phyloP scores from a whole-genome alignment of 2,797 vertebrate genomes.

The Chaenodraco wilsoni region DNA sequence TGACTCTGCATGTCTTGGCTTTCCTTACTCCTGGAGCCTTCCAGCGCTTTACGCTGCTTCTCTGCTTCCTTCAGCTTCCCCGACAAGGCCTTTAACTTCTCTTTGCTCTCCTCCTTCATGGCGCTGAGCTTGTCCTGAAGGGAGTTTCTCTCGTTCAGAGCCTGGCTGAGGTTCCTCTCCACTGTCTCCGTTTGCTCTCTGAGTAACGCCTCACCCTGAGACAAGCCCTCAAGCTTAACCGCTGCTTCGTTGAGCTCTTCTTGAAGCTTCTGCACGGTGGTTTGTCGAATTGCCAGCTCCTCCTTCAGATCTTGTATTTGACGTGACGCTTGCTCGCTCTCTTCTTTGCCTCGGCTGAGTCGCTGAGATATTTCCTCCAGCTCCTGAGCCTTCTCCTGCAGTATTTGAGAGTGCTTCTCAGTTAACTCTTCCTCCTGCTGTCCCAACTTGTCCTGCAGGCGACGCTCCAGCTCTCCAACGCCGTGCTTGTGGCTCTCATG shows the following conservation, averaged over 20 bases:
- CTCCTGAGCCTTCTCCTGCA: conserved; percentile 89
- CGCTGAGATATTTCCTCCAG: conserved; percentile 83
- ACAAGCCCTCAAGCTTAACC: conserved; percentile 79
- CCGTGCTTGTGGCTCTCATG: conserved; percentile 80
- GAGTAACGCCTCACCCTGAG: conserved; percentile 81
- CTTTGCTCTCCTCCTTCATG: conserved; percentile 80
- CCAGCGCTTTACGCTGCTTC: conserved; percentile 79
- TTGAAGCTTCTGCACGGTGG: conserved; percentile 86
- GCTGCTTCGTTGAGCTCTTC: conserved; percentile 87
- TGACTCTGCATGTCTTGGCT: conserved; percentile 82
- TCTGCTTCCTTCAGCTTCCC: conserved; percentile 80
- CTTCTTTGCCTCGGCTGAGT: conserved; percentile 74
- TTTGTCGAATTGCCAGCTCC: conserved; percentile 82
- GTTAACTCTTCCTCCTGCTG: conserved; percentile 87
- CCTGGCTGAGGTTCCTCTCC: conserved; percentile 85
- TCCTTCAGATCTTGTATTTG: conserved; percentile 85
- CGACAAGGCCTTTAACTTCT: conserved; percentile 77
- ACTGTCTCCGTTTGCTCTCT: conserved; percentile 86
- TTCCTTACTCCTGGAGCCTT: conserved; percentile 81
- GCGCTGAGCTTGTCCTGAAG: conserved; percentile 85
- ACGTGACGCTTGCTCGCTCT: conserved; percentile 79
- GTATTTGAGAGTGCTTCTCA: conserved; percentile 82
- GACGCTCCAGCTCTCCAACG: conserved; percentile 74
- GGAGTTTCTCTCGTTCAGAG: conserved; percentile 83
- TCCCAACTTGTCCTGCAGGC: conserved; percentile 86